These are phyloP conservation scores for Orthosia gracilis DNA, from an alignment of 2,888 invertebrate species.

Conservation along the genomic window DNA sequence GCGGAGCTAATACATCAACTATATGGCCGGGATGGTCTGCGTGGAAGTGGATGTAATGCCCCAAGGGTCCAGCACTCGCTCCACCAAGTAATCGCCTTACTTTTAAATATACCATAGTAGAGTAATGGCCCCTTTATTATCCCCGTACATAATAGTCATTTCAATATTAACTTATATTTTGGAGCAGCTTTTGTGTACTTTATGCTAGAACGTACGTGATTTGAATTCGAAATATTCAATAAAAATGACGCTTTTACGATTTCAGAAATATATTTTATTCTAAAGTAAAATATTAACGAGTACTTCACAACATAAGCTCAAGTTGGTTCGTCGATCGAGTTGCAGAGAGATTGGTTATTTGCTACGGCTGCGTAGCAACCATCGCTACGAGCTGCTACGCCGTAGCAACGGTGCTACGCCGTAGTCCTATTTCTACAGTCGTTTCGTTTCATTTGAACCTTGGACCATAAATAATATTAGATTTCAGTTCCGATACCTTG, in stretches of 20 bases:
- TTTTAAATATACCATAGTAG: conserved; percentile 48
- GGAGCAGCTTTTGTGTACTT: background rate
- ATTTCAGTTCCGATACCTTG: conserved; percentile 29
- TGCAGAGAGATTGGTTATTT: background rate
- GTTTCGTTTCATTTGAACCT: conserved; percentile 19
- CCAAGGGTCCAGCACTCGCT: conserved; percentile 47
- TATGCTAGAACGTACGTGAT: background rate
- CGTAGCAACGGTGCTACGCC: conserved; percentile 36
- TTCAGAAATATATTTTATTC: background rate
- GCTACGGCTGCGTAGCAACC: conserved; percentile 10
- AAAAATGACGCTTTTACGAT: conserved; percentile 6
- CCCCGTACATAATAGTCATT: conserved; percentile 6
- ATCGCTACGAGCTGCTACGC: conserved; percentile 33
- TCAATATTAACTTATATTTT: conserved; percentile 36
- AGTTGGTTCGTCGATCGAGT: background rate
- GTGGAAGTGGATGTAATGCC: conserved; percentile 28
- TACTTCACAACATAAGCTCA: background rate
- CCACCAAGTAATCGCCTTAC: conserved; percentile 22
- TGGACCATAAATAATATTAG: conserved; percentile 25
- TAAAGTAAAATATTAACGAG: background rate
- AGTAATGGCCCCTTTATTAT: conserved; percentile 44
- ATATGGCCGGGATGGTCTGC: conserved; percentile 39
- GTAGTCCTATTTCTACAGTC: conserved; percentile 12
- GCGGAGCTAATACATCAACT: conserved; percentile 51
- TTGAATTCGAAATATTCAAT: background rate